phyloP scores from a whole-genome alignment of 2,888 invertebrate genomes.

The Epirrita christyi region DNA sequence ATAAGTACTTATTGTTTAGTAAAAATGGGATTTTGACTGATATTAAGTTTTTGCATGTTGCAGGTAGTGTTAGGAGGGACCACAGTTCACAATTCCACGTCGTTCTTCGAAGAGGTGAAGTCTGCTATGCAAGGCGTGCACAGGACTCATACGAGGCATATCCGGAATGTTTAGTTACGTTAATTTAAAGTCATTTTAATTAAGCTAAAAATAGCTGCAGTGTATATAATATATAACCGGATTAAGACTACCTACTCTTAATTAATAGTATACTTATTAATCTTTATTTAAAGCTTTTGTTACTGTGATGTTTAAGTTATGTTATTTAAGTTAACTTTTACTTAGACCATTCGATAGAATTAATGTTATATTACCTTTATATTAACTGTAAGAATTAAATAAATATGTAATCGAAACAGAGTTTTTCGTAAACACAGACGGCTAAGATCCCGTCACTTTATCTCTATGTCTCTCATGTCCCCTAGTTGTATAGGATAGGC shows the following conservation, averaged over 20 bases:
- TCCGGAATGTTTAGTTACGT: constrained; percentile 63
- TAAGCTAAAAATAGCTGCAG: too few species aligned
- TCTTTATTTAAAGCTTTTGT: constrained; percentile 8
- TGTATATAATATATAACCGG: too few species aligned
- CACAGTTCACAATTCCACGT: constrained; percentile 93
- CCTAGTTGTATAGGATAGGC: too few species aligned
- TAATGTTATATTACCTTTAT: constrained; percentile 7
- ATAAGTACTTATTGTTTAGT: not conserved
- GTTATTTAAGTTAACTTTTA: not conserved
- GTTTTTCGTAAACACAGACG: not conserved
- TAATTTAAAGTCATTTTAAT: too few species aligned
- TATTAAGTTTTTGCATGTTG: not conserved
- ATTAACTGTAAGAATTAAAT: constrained; percentile 7
- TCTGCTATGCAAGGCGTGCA: constrained; percentile 87
- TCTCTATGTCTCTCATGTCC: too few species aligned
- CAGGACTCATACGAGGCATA: constrained; percentile 86
- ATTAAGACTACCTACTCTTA: too few species aligned
- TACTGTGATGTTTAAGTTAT: constrained; percentile 22
- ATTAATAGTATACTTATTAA: too few species aligned
- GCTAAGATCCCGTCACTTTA: too few species aligned
- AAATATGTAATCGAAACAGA: not conserved
- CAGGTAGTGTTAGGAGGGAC: constrained; percentile 94
- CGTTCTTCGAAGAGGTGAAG: constrained; percentile 91
- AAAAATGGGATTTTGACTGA: not conserved
- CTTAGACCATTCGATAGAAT: not conserved